These are phyloP conservation scores for Sinosuthora webbiana DNA, from an alignment of 2,113 vertebrate species.

Conservation along the genomic window DNA sequence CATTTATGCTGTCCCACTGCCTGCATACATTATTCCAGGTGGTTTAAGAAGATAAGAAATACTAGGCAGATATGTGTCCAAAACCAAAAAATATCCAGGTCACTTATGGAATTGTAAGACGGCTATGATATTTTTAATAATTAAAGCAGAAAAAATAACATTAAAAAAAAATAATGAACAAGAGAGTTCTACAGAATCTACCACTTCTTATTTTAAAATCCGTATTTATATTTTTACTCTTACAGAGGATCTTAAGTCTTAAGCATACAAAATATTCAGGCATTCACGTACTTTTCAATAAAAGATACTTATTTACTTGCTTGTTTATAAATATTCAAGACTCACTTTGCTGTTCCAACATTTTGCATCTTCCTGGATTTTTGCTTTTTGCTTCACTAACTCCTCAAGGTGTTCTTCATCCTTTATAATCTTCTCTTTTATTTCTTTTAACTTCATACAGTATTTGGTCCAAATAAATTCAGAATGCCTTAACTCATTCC, in stretches of 20 bases:
- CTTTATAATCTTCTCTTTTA: constrained; percentile 58
- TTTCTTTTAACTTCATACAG: constrained; percentile 62
- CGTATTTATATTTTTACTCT: neutral
- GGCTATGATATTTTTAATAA: neutral
- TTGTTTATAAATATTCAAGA: constrained; percentile 63
- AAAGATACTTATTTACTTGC: constrained; percentile 47
- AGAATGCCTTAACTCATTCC: constrained; percentile 66
- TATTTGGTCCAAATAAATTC: constrained; percentile 51
- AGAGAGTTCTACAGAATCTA: neutral
- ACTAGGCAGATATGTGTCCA: neutral
- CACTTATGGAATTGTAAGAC: neutral
- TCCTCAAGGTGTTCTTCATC: constrained; percentile 64
- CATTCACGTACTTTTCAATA: constrained; percentile 33
- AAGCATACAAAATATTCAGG: constrained; percentile 6
- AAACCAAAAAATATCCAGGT: neutral
- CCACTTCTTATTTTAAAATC: neutral
- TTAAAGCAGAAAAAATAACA: neutral
- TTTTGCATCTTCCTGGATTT: constrained; percentile 65
- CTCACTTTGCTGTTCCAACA: constrained; percentile 65
- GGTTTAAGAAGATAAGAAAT: neutral
- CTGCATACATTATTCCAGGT: neutral
- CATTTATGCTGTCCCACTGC: neutral
- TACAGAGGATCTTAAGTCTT: neutral
- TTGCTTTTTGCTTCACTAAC: constrained; percentile 49
- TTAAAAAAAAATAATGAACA: neutral